phyloP scores from a whole-genome alignment of 2,797 vertebrate species.

The Tragelaphus eurycerus region DNA sequence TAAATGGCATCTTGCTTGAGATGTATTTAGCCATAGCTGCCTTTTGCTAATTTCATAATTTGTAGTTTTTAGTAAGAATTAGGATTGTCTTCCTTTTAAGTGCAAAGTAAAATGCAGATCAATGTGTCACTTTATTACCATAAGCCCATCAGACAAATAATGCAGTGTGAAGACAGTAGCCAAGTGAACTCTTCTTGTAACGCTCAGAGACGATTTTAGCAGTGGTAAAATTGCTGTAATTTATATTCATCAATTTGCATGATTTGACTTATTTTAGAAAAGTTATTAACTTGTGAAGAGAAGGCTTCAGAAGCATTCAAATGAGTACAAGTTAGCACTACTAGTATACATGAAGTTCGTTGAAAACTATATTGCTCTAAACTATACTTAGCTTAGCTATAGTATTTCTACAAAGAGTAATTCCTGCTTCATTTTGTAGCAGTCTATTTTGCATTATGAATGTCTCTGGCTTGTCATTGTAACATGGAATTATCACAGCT shows the following conservation, averaged over 20 bases:
- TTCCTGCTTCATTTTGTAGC: background rate
- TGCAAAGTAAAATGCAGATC: slow-evolving; percentile 16
- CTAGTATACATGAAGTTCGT: slow-evolving; percentile 23
- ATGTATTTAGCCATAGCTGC: slow-evolving; percentile 52
- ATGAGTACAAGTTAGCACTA: slow-evolving; percentile 34
- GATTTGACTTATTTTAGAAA: slow-evolving; percentile 45
- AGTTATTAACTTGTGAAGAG: slow-evolving; percentile 66
- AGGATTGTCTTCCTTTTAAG: background rate
- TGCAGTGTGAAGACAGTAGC: slow-evolving; percentile 39
- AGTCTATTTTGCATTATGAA: slow-evolving; percentile 14
- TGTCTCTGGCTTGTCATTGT: background rate
- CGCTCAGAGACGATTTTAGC: slow-evolving; percentile 63
- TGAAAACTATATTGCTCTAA: slow-evolving; percentile 39
- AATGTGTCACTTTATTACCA: slow-evolving; percentile 56
- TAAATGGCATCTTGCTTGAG: slow-evolving; percentile 74
- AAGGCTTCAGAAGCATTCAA: slow-evolving; percentile 59
- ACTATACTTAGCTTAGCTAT: background rate
- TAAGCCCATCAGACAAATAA: slow-evolving; percentile 20
- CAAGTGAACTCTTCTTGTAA: slow-evolving; percentile 54
- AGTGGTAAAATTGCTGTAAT: slow-evolving; percentile 75
- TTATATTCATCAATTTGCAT: background rate
- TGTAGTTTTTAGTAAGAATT: slow-evolving; percentile 53
- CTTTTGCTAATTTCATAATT: slow-evolving; percentile 70
- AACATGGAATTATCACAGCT: background rate
- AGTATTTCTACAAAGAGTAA: slow-evolving; percentile 26